Evolutionary conservation across 64 coral and sea anemone genomes (phyloP).

Genomic region (Stichodactyla helianthus): DNA sequence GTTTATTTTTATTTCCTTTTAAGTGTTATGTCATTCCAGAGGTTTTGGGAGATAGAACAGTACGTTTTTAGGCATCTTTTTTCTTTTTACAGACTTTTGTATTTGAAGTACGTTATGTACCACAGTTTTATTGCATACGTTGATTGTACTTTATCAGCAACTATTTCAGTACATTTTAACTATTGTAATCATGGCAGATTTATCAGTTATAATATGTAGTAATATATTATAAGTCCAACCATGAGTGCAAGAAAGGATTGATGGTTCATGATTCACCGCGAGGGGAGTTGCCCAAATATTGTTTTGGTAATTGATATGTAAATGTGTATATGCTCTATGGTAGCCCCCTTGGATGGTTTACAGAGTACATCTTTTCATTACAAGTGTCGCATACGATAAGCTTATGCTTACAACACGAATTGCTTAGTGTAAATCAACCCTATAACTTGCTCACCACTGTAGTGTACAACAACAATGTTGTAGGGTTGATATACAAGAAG

Average conservation of each 20-base stretch:
- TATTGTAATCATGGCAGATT: background rate
- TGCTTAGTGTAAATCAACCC: too few species aligned
- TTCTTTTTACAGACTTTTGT: background rate
- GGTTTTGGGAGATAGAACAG: background rate
- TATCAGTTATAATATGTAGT: background rate
- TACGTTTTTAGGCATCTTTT: background rate
- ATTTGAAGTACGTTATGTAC: background rate
- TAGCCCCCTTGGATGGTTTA: too few species aligned
- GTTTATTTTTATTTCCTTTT: background rate
- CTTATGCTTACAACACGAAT: too few species aligned
- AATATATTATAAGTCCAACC: slow-evolving; percentile 3
- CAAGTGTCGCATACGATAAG: too few species aligned
- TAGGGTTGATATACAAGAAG: too few species aligned
- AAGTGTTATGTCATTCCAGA: background rate
- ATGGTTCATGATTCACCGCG: too few species aligned
- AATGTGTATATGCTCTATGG: too few species aligned
- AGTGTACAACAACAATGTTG: too few species aligned
- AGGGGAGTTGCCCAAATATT: too few species aligned
- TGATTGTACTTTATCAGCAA: background rate
- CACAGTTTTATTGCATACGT: slow-evolving; percentile 42
- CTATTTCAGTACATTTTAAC: background rate
- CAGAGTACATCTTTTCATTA: too few species aligned
- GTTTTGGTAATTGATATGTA: too few species aligned
- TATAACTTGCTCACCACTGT: too few species aligned
- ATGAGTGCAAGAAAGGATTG: background rate